These are phyloP conservation scores for Sebastes ruberrimus DNA, from an alignment of 2,797 vertebrate species.

Conservation along the genomic window DNA sequence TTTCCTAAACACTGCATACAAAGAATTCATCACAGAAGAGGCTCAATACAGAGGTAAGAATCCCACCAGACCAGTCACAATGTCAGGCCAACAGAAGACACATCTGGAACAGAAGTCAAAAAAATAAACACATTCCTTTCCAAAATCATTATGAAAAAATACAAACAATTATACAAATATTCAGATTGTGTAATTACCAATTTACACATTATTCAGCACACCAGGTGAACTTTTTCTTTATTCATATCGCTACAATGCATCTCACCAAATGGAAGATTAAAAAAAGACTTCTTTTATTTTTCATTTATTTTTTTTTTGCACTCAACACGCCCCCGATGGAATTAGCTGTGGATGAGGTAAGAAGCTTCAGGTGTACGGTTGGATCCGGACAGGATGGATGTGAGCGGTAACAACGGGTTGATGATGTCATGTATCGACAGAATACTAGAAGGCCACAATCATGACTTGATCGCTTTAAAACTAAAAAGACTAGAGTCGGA, in stretches of 20 bases:
- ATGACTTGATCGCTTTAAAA: slow-evolving; percentile 74
- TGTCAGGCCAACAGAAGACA: slow-evolving; percentile 88
- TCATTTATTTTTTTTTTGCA: slow-evolving; percentile 68
- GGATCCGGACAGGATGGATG: slow-evolving; percentile 68
- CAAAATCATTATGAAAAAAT: slow-evolving; percentile 90
- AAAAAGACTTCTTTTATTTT: slow-evolving; percentile 66
- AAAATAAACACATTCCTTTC: slow-evolving; percentile 89
- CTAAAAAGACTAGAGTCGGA: slow-evolving; percentile 25
- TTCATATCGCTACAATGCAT: slow-evolving; percentile 86
- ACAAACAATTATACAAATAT: slow-evolving; percentile 91
- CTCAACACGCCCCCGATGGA: slow-evolving; percentile 77
- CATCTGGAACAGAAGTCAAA: slow-evolving; percentile 87
- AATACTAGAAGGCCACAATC: slow-evolving; percentile 87
- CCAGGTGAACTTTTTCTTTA: slow-evolving; percentile 82
- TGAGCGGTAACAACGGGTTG: slow-evolving; percentile 42
- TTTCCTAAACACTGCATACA: slow-evolving; percentile 97
- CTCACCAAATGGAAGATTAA: slow-evolving; percentile 85
- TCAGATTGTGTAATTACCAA: slow-evolving; percentile 88
- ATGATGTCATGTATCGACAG: slow-evolving; percentile 78
- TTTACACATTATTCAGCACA: slow-evolving; percentile 87
- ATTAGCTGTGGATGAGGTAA: slow-evolving; percentile 83
- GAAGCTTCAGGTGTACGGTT: slow-evolving; percentile 73
- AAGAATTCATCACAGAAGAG: slow-evolving; percentile 96
- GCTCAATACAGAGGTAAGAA: slow-evolving; percentile 92
- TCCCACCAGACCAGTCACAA: slow-evolving; percentile 91